Evolutionary conservation across 1,140 invertebrate species (phyloP), one percentile per base, ranked within the genome.

Genomic region (Littorina saxatilis): DNA sequence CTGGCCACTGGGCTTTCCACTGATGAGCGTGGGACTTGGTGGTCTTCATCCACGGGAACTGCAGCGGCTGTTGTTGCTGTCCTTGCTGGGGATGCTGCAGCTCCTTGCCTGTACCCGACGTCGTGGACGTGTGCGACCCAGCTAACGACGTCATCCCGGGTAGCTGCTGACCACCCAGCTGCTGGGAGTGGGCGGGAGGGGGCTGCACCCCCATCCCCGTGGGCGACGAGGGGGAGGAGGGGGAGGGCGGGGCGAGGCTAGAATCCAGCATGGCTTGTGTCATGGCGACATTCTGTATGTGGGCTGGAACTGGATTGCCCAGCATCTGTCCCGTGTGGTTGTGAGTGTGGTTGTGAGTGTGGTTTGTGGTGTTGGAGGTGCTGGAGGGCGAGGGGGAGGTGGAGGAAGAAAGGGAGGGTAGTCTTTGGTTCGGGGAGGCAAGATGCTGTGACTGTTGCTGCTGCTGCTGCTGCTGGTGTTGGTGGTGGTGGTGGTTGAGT

Each of bases 11-110:
- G 13, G 91, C 88, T 77, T 92, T 92, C 91, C 91, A 92, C 63
- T 91, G 91, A 83, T 91, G 89, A 35, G 91, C 91, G 78, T 92
- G 91, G 35, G 91, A 91, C 84, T 92, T 92, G 1, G 91, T 92
- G 13, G 91, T 92, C 83, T 92, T 92, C 91, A 92, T 92, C 91
- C 91, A 92, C 0, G 91, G 91, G 81, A 91, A 92, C 76, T 91
- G 90, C 61, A 92, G 82, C 55, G 86, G 78, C 32, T 84, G 84
- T 79, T 85, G 82, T 32, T 84, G 85, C 68, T 86, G 85, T 15
- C 78, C 84, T 32, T 79, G 73, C 11, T 82, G 75, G 17, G 82
- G 68, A 82, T 78, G 4, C 27, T 72, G 72, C 5, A n/a, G 58
- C 20, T 52, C 58, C 27, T 61, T 27, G 15, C n/a, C 58, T 13